Conservation (phyloP, 2,888 invertebrate genomes). For the Melolontha melolontha region DNA sequence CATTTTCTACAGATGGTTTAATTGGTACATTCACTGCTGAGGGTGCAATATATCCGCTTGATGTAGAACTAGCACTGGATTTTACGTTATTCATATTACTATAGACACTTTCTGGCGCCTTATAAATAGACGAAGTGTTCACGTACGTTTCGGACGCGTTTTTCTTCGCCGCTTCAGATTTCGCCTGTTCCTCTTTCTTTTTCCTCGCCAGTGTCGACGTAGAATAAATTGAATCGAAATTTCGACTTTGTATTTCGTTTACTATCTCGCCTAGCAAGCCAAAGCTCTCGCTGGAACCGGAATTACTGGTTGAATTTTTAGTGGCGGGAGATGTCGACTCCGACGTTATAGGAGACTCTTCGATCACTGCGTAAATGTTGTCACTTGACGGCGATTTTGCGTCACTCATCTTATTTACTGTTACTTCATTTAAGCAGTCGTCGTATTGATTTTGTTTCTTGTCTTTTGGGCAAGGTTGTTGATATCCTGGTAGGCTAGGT, state of each 20-base stretch:
- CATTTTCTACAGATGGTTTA: slow-evolving; percentile 47
- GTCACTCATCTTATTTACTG: slow-evolving; percentile 73
- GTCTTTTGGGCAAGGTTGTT: slow-evolving; percentile 65
- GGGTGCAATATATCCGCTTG: slow-evolving; percentile 80
- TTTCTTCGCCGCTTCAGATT: slow-evolving; percentile 53
- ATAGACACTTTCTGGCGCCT: slow-evolving; percentile 73
- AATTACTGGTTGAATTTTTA: slow-evolving; percentile 60
- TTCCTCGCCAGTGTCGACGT: slow-evolving; percentile 78
- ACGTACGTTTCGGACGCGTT: slow-evolving; percentile 69
- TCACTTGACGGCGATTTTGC: slow-evolving; percentile 74
- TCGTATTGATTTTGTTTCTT: slow-evolving; percentile 75
- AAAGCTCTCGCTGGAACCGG: slow-evolving; percentile 76
- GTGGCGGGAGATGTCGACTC: slow-evolving; percentile 63
- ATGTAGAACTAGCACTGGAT: slow-evolving; percentile 73
- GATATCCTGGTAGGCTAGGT: slow-evolving; percentile 70
- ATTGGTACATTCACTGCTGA: slow-evolving; percentile 77
- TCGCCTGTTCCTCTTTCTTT: slow-evolving; percentile 66
- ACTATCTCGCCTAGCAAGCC: slow-evolving; percentile 89
- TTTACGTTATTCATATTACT: slow-evolving; percentile 72
- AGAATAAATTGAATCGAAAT: slow-evolving; percentile 89
- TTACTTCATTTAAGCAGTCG: slow-evolving; percentile 80
- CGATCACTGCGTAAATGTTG: slow-evolving; percentile 89
- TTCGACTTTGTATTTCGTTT: slow-evolving; percentile 86
- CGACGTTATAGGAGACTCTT: slow-evolving; percentile 73
- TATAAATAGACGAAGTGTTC: slow-evolving; percentile 71